Base-by-base conservation (phyloP, 2,888 invertebrate genomes). In the Julus scanicus region DNA sequence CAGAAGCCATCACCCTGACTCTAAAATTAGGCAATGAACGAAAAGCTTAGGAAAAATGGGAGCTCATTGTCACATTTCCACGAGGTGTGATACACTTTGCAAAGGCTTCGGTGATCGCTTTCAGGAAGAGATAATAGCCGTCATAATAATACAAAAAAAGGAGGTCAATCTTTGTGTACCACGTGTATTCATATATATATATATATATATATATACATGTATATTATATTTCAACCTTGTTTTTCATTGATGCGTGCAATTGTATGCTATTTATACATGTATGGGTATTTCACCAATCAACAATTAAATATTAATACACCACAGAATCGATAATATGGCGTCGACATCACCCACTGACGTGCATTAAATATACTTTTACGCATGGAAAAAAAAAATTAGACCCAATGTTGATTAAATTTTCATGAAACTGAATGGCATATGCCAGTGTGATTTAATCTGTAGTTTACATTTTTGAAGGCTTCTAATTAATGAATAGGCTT, bases 231-330 rank as follows among this genome's bases (percentile, higher is more conserved):
- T 63, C 63, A n/a, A 20, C 63, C 63, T 63, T n/a, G 63, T 63
- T 63, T 63, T 63, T 4, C 63, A n/a, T 63, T n/a, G 8, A 53
- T 53, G 53, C 53, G 53, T 53, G 53, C 53, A 6, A 53, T 53
- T 9, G 63, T 20, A 20, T 63, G 63, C 63, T 63, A 20, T 3
- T n/a, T 63, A 4, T n/a, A 2, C 63, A 13, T 53, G 4, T 63
- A 63, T 63, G 63, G 63, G n/a, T n/a, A n/a, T 63, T 63, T 2
- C 20, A n/a, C 63, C 63, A 63, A 63, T 63, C 63, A 63, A 4
- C 17, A 63, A n/a, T n/a, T 17, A 63, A 63, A 63, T 63, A 63
- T 63, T 63, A 63, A 63, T 63, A n/a, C 63, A n/a, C 63, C 17
- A 13, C 63, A n/a, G n/a, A 63, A 63, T 63, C 63, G 20, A 63